phyloP scores from a whole-genome alignment of 2,797 vertebrate genomes.

The Choloepus didactylus region DNA sequence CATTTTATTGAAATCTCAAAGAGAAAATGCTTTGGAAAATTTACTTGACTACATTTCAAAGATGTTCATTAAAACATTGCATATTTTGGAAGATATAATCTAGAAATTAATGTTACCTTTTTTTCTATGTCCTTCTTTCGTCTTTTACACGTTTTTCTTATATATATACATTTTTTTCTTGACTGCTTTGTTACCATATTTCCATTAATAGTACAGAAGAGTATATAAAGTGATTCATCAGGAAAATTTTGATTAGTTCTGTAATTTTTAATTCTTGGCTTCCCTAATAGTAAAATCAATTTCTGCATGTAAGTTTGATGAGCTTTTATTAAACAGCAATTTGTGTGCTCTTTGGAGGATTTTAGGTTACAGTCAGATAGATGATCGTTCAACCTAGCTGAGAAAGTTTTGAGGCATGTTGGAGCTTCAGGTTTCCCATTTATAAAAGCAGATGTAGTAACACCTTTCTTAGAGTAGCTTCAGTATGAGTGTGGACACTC shows the following conservation, averaged over 20 bases:
- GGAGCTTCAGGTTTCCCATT: neutral
- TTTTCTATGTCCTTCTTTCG: conserved; percentile 59
- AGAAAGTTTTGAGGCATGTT: neutral
- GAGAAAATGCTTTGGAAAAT: conserved; percentile 82
- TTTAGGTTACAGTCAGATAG: neutral
- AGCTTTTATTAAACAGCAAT: neutral
- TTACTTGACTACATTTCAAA: conserved; percentile 80
- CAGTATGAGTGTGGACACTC: neutral
- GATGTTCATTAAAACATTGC: conserved; percentile 80
- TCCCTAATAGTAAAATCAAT: conserved; percentile 51
- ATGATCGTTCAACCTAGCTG: neutral
- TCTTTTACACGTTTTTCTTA: neutral
- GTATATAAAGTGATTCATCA: neutral
- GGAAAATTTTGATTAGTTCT: neutral
- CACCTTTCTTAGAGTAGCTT: neutral
- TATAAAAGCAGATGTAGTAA: neutral
- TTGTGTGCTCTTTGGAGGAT: neutral
- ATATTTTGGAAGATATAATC: conserved; percentile 76
- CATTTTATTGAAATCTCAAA: conserved; percentile 83
- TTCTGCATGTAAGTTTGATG: conserved; percentile 13
- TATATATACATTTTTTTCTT: neutral
- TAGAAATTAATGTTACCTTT: conserved; percentile 67
- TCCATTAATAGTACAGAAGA: conserved; percentile 12
- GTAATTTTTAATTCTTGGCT: conserved; percentile 16
- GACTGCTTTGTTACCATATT: neutral